Percentiles rank a stretch among this genome's conserved stretches.
These are phyloP conservation scores for Thomomys bottae DNA, from an alignment of 2,113 vertebrate genomes.

Conservation along the genomic window DNA sequence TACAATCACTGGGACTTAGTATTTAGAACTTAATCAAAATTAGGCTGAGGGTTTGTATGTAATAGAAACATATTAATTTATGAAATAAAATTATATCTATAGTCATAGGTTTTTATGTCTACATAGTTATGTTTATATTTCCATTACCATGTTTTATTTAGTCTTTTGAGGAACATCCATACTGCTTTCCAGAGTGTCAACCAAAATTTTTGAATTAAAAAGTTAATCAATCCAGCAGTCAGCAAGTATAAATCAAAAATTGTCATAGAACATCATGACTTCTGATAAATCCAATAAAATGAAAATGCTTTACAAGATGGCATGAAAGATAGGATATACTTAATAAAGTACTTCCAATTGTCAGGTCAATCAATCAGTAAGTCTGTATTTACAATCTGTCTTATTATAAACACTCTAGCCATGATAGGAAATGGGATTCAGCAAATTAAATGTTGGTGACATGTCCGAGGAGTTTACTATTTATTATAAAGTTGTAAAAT, in stretches of 20 bases:
- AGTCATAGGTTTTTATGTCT: too few relatives aligned
- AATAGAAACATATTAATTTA: too few relatives aligned
- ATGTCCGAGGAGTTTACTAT: neutral
- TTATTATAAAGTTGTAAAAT: neutral
- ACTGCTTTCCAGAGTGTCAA: too few relatives aligned
- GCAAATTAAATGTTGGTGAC: neutral
- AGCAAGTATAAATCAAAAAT: neutral
- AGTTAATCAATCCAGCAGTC: neutral
- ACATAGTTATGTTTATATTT: too few relatives aligned
- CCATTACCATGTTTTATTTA: too few relatives aligned
- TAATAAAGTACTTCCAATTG: slow-evolving; percentile 17
- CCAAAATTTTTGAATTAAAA: neutral
- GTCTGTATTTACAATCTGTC: neutral
- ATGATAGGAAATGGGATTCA: neutral
- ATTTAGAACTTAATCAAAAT: too few relatives aligned
- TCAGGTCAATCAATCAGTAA: neutral
- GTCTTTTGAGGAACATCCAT: too few relatives aligned
- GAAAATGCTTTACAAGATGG: neutral
- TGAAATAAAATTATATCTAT: too few relatives aligned
- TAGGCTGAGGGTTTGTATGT: too few relatives aligned
- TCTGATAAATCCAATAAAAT: neutral
- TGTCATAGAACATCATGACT: neutral
- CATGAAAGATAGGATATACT: neutral
- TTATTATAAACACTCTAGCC: neutral
- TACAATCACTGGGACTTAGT: too few relatives aligned